These are phyloP conservation scores for Drosophila orena DNA, from an alignment of 1,140 invertebrate genomes.

Conservation along the genomic window DNA sequence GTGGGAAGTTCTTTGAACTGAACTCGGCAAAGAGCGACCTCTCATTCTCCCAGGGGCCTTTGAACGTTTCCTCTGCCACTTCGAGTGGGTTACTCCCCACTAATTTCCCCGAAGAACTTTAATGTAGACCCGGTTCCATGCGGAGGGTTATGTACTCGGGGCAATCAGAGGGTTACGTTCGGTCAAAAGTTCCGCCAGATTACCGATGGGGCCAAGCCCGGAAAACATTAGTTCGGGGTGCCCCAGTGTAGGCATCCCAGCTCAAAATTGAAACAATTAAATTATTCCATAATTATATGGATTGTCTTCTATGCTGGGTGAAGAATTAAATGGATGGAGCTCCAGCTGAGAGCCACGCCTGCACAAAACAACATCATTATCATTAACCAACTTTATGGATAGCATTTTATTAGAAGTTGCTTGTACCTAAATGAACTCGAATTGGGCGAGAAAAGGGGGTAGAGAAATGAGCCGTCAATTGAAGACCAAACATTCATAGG, in stretches of 20 bases:
- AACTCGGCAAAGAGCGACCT: slow-evolving; percentile 18
- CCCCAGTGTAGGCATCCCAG: neutral
- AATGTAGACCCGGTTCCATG: slow-evolving; percentile 10
- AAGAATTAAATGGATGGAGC: slow-evolving; percentile 7
- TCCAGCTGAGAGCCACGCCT: slow-evolving; percentile 43
- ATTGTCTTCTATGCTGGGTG: slow-evolving; percentile 11
- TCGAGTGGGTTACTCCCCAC: slow-evolving; percentile 27
- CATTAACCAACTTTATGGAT: slow-evolving; percentile 50
- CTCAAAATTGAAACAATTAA: slow-evolving; percentile 68
- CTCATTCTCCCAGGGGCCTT: slow-evolving; percentile 28
- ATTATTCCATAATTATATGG: slow-evolving; percentile 64
- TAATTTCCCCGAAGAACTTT: slow-evolving; percentile 56
- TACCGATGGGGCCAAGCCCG: slow-evolving; percentile 31
- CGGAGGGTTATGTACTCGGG: slow-evolving; percentile 7
- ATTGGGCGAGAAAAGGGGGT: slow-evolving; percentile 4
- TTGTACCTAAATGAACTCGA: slow-evolving; percentile 39
- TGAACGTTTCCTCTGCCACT: slow-evolving; percentile 18
- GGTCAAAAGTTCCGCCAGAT: slow-evolving; percentile 43
- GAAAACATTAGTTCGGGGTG: slow-evolving; percentile 26
- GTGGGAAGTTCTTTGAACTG: slow-evolving; percentile 46
- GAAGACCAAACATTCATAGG: slow-evolving; percentile 19
- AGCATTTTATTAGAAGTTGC: slow-evolving; percentile 19
- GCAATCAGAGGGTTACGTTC: slow-evolving; percentile 3
- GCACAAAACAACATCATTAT: slow-evolving; percentile 44
- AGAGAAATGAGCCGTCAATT: slow-evolving; percentile 14